Percentiles rank a stretch among this genome's conserved stretches.
phyloP scores from a whole-genome alignment of 2,113 vertebrate species.

The Catagonus wagneri region DNA sequence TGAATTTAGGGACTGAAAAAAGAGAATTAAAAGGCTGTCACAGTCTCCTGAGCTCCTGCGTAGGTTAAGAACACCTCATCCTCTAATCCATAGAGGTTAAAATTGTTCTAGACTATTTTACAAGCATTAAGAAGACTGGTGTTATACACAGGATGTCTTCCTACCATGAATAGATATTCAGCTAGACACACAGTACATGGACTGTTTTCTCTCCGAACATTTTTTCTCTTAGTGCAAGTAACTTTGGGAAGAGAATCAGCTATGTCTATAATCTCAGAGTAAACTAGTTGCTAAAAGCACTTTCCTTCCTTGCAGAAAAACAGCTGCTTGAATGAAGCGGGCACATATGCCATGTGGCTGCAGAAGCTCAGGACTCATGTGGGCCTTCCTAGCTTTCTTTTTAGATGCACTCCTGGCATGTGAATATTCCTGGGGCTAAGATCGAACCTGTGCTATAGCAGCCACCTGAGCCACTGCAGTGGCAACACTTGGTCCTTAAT shows the following conservation, averaged over 20 bases:
- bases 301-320: neutral
- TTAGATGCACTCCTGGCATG: too few species aligned
- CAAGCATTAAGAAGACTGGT: neutral
- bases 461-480: too few species aligned
- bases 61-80: neutral
- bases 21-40: neutral
- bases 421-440: too few species aligned
- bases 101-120: conserved; percentile 45
- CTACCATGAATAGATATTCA: neutral
- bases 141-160: neutral
- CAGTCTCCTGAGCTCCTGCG: neutral
- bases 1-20: neutral
- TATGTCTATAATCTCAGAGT: neutral
- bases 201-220: neutral
- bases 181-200: neutral
- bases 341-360: rapidly evolving
- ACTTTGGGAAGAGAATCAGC: neutral
- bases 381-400: neutral
- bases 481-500: too few species aligned
- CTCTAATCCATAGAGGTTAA: neutral
- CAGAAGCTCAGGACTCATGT: neutral
- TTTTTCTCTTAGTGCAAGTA: neutral
- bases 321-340: neutral
- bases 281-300: conserved; percentile 11
- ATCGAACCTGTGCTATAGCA: too few species aligned